phyloP scores from a whole-genome alignment of 64 coral and sea anemone species.

The Stylophora pistillata region DNA sequence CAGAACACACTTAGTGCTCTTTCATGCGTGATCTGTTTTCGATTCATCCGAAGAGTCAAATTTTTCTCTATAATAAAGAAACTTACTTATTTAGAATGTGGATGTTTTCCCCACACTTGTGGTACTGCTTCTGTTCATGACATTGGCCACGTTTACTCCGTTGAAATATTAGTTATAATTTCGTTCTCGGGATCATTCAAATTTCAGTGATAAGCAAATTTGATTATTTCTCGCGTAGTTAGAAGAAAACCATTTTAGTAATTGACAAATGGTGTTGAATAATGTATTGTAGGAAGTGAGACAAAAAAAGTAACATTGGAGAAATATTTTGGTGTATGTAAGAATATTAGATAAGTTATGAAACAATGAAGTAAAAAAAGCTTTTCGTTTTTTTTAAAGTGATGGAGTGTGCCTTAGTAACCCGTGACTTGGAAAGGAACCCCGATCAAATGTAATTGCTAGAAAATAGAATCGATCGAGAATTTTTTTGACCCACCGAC shows the following conservation, averaged over 20 bases:
- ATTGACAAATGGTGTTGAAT: background rate
- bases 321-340: conserved; percentile 33
- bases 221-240: background rate
- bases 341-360: conserved; percentile 37
- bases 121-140: background rate
- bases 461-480: too few relatives aligned
- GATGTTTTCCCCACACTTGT: background rate
- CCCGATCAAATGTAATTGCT: too few relatives aligned
- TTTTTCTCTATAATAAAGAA: too few relatives aligned
- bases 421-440: too few relatives aligned
- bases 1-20: too few relatives aligned
- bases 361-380: conserved; percentile 20
- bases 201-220: background rate
- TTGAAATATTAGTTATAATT: background rate
- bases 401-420: too few relatives aligned
- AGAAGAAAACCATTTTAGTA: background rate
- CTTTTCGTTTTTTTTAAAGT: background rate
- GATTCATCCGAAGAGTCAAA: too few relatives aligned
- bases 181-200: background rate
- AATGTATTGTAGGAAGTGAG: background rate
- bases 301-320: background rate
- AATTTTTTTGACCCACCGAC: too few relatives aligned
- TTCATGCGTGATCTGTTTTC: too few relatives aligned
- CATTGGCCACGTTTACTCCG: background rate
- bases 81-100: too few relatives aligned